Conservation (phyloP, 2,113 vertebrate genomes). For the Aegithalos caudatus region DNA sequence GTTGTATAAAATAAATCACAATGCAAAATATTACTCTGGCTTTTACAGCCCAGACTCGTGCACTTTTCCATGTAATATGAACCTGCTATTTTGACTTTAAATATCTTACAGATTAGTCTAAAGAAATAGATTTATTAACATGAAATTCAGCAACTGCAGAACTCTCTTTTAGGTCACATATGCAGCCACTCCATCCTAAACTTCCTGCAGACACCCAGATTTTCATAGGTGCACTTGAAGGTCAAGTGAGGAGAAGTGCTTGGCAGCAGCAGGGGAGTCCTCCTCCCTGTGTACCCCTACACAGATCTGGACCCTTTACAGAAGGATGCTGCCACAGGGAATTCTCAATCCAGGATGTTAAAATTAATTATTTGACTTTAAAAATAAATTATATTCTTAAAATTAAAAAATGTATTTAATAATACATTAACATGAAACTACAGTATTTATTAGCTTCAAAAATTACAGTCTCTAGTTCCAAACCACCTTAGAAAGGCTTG, state of each 20-base stretch:
- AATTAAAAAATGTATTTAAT: background rate
- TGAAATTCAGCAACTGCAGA: background rate
- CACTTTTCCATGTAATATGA: background rate
- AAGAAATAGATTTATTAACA: background rate
- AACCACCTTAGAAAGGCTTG: background rate
- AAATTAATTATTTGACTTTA: background rate
- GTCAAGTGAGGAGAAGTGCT: background rate
- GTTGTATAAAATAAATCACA: background rate
- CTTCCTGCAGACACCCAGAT: background rate
- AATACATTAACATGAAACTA: background rate
- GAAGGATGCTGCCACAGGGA: background rate
- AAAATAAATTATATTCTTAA: background rate
- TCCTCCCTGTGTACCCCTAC: background rate
- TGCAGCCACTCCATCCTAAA: background rate
- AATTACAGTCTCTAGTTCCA: background rate
- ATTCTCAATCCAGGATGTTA: background rate
- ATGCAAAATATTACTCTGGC: background rate
- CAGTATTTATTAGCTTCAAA: background rate
- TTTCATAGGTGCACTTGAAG: background rate
- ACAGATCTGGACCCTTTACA: background rate
- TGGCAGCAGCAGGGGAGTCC: background rate
- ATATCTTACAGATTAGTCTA: background rate
- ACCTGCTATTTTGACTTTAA: background rate
- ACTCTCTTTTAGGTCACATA: background rate
- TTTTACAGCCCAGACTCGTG: background rate